phyloP scores from a whole-genome alignment of 2,888 invertebrate genomes.

The Patella depressa region DNA sequence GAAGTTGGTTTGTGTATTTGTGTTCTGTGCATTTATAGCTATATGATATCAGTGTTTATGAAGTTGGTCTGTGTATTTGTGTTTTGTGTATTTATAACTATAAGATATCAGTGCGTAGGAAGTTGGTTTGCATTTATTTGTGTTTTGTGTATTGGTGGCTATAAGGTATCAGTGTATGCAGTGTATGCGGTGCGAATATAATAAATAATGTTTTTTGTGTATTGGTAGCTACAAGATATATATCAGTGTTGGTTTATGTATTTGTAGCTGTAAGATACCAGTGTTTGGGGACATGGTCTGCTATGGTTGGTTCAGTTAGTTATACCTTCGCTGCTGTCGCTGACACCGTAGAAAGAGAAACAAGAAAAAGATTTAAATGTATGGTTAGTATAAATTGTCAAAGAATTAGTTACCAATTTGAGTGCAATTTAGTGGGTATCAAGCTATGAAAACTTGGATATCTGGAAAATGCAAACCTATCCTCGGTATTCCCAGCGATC shows the following conservation, averaged over 20 bases:
- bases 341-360: slow-evolving; percentile 94
- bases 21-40: slow-evolving; percentile 45
- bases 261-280: slow-evolving; percentile 66
- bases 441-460: too few relatives aligned
- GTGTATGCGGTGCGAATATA: slow-evolving; percentile 70
- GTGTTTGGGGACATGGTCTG: slow-evolving; percentile 70
- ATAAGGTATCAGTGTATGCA: slow-evolving; percentile 70
- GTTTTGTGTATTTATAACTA: slow-evolving; percentile 48
- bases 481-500: too few relatives aligned
- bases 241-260: slow-evolving; percentile 66
- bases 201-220: background rate
- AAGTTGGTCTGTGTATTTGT: slow-evolving; percentile 56
- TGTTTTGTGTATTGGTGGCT: slow-evolving; percentile 45
- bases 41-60: slow-evolving; percentile 70
- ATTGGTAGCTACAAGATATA: slow-evolving; percentile 67
- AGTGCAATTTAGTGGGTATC: too few relatives aligned
- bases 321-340: slow-evolving; percentile 98
- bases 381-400: slow-evolving; percentile 74
- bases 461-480: too few relatives aligned
- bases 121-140: slow-evolving; percentile 58
- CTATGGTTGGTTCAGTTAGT: slow-evolving; percentile 55
- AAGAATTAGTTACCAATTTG: too few relatives aligned
- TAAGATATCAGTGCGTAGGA: slow-evolving; percentile 70
- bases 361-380: slow-evolving; percentile 94
- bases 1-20: slow-evolving; percentile 60